Evolutionary conservation across 2,888 invertebrate species (phyloP).

Genomic region (Drosophila fulvimacula): DNA sequence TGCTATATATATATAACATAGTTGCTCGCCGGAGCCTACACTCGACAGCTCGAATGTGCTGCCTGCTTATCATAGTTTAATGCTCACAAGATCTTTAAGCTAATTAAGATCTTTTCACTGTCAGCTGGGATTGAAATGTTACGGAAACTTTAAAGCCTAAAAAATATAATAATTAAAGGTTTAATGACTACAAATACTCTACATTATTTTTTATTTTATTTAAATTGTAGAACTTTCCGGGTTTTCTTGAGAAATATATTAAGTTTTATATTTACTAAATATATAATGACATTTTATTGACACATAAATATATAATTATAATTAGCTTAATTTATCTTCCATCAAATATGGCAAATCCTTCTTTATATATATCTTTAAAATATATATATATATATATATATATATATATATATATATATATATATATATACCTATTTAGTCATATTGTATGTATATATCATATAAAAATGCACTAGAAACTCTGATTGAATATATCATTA

Average conservation of each 20-base stretch:
- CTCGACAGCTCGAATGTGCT: slow-evolving; percentile 7
- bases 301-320: not conserved
- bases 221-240: too few relatives aligned
- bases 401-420: not conserved
- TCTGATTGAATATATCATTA: too few relatives aligned
- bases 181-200: not conserved
- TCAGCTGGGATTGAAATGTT: not conserved
- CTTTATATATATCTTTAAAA: not conserved
- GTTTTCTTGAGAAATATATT: not conserved
- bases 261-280: too few relatives aligned
- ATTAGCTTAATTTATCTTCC: not conserved
- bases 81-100: slow-evolving; percentile 3
- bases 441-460: too few relatives aligned
- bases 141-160: not conserved
- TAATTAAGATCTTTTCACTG: slow-evolving; percentile 9
- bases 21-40: slow-evolving; percentile 3
- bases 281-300: too few relatives aligned
- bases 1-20: not conserved
- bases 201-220: not conserved
- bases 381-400: not conserved
- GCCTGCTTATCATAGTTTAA: not conserved
- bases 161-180: not conserved
- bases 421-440: not conserved
- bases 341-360: too few relatives aligned
- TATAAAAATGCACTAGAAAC: too few relatives aligned